Base-by-base conservation (phyloP, 2,797 vertebrate genomes). In the Enteromius mattozi region DNA sequence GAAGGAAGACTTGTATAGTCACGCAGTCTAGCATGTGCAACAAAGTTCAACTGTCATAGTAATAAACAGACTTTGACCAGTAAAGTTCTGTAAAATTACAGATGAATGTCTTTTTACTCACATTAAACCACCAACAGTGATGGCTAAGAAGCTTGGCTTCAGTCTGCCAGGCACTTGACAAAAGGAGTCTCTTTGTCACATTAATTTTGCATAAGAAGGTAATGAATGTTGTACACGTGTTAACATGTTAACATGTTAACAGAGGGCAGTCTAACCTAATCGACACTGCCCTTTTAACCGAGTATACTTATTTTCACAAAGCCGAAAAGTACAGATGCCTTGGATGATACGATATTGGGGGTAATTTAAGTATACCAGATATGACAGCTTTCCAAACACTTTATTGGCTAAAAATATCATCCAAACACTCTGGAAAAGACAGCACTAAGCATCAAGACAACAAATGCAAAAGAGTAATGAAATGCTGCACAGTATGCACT, bases 41-140 rank as follows among this genome's bases (percentile, higher is more conserved):
- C 79, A 83, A 77, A 49, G 69, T 80, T 51, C 78, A 35, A 47
- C 81, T 66, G 12, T 0, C 33, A 12, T 51, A 42, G 74, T 86
- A 90, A 92, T 78, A 89, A 90, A 42, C 84, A 93, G 94, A 94
- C 94, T 95, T 94, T 95, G 92, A 90, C 90, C 93, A 21, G 74
- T 66, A 82, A 61, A 14, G 70, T 82, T 70, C 76, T 35, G 81
- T 42, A 59, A 74, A 33, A 81, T 51, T 27, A 27, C 6, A 45
- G 19, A 42, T 54, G 40, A 49, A 40, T 40, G 27, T 71, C 30
- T 75, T 33, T 21, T 78, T 21, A n/a, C 24, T 16, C 27, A 13
- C 40, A 4, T 49, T 24, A 13, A 54, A 35, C 27, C 14, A 33
- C 61, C 27, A 74, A 71, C 59, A 54, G 27, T 12, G 12, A 66